Percentiles rank a stretch among this genome's conserved stretches.
phyloP scores from a whole-genome alignment of 2,113 vertebrate genomes.

The Condylura cristata region DNA sequence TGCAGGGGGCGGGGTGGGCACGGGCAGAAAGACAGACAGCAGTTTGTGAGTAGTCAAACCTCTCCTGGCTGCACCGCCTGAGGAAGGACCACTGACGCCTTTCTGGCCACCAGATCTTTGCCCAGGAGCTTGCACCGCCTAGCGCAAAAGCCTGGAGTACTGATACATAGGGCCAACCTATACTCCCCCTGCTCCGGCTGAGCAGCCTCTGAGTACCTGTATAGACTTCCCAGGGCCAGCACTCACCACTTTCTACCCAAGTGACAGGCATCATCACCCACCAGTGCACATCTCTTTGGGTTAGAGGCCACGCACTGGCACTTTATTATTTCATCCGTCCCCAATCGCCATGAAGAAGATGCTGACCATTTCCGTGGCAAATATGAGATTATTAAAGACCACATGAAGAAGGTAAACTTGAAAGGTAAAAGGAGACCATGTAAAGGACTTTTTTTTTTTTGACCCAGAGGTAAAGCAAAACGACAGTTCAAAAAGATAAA shows the following conservation, averaged over 20 bases:
- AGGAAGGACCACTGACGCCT: fast-evolving
- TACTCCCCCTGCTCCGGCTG: not conserved
- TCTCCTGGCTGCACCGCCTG: fast-evolving
- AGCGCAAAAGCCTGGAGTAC: too few species aligned
- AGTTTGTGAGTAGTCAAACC: not conserved
- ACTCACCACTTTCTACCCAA: not conserved
- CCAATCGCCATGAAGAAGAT: not conserved
- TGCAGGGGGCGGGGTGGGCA: conserved; percentile 75
- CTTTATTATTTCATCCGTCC: not conserved
- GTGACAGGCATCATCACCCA: fast-evolving
- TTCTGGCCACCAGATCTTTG: not conserved
- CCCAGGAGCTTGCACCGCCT: not conserved
- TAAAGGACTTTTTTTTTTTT: not conserved
- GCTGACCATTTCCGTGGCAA: not conserved
- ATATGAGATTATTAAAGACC: not conserved
- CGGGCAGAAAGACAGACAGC: conserved; percentile 49
- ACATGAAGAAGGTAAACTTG: not conserved
- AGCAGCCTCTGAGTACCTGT: not conserved
- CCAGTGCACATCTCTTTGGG: not conserved
- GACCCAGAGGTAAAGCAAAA: conserved; percentile 10
- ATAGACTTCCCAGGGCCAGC: not conserved
- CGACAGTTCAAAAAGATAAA: not conserved
- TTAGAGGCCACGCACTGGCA: not conserved
- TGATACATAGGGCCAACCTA: not conserved
- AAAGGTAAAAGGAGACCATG: not conserved